Conservation (phyloP, 2,113 vertebrate species). For the Thalassoma bifasciatum region DNA sequence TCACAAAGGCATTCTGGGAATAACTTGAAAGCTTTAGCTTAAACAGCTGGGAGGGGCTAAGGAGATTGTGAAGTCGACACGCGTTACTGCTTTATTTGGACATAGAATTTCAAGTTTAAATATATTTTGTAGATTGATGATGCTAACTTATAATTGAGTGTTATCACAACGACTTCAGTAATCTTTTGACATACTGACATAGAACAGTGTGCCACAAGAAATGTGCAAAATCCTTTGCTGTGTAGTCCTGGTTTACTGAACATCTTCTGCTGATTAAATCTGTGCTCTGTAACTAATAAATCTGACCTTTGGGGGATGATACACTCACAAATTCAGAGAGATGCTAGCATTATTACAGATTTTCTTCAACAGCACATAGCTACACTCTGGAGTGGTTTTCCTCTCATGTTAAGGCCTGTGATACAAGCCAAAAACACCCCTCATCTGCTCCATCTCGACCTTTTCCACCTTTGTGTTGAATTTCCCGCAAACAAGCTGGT, state of each 20-base stretch:
- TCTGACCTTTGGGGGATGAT: slow-evolving; percentile 59
- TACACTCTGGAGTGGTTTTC: slow-evolving; percentile 10
- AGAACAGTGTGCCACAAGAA: too few relatives aligned
- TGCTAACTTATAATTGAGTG: too few relatives aligned
- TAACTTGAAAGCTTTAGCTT: too few relatives aligned
- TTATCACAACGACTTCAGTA: too few relatives aligned
- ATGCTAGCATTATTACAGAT: slow-evolving; percentile 47
- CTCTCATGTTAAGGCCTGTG: neutral
- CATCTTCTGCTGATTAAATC: slow-evolving; percentile 48
- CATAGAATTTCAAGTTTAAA: too few relatives aligned
- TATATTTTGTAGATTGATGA: too few relatives aligned
- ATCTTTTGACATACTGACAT: too few relatives aligned
- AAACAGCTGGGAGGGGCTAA: too few relatives aligned
- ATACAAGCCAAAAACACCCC: neutral
- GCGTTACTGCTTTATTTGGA: too few relatives aligned
- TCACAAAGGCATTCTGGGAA: too few relatives aligned
- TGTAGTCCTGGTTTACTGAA: slow-evolving; percentile 51
- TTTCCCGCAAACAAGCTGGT: slow-evolving; percentile 16
- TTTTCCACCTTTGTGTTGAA: slow-evolving; percentile 17
- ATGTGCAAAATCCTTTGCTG: too few relatives aligned
- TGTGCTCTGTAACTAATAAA: slow-evolving; percentile 22
- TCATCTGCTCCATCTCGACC: neutral
- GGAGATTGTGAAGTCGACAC: too few relatives aligned
- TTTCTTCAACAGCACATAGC: slow-evolving; percentile 20
- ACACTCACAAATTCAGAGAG: slow-evolving; percentile 53